Evolutionary conservation across 2,888 invertebrate species (phyloP), one percentile per base, ranked within the genome.

Genomic region (Drosophila tanythrix): DNA sequence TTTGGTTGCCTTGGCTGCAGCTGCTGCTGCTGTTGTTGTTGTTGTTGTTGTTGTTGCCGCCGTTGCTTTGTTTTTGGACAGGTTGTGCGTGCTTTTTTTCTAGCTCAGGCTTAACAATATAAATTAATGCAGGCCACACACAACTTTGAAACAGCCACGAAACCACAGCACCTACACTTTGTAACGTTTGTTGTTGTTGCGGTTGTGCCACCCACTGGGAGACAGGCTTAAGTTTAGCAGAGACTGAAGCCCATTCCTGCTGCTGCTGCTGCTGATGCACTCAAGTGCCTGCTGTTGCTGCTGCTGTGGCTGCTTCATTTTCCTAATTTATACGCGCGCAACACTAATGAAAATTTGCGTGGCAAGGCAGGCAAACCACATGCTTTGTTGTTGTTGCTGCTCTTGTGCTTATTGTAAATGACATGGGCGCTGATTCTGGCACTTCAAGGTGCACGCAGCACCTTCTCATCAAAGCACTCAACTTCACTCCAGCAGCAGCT

Each of bases 291-390:
- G 68, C 69, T 68, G 70, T 61, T 53, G 71, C 65, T 66, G 59
- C 63, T 57, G 60, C 61, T 61, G 71, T 43, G 70, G 87, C 88
- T 89, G 82, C 87, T 87, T 87, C 90, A 88, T 87, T 87, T 87
- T 87, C 81, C 90, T 90, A 87, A 87, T 87, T 87, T 90, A 87
- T 87, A 88, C 83, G 82, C 90, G 90, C 83, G 72, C 83, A 81
- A 71, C 83, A 82, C 89, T 87, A 87, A 87, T 87, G 87, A 88
- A 87, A 87, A 87, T 87, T 86, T 90, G 90, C 90, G 90, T 90
- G 79, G 83, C 72, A 75, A 65, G 76, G 79, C 64, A 68, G 78
- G 76, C 64, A 81, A 65, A 81, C 86, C 81, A 77, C 89, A 67
- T 74, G 74, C 77, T 80, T 72, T 81, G 66, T 48, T 65, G 18